Base-by-base conservation (phyloP, 2,888 invertebrate genomes). In the Doris montereyensis region DNA sequence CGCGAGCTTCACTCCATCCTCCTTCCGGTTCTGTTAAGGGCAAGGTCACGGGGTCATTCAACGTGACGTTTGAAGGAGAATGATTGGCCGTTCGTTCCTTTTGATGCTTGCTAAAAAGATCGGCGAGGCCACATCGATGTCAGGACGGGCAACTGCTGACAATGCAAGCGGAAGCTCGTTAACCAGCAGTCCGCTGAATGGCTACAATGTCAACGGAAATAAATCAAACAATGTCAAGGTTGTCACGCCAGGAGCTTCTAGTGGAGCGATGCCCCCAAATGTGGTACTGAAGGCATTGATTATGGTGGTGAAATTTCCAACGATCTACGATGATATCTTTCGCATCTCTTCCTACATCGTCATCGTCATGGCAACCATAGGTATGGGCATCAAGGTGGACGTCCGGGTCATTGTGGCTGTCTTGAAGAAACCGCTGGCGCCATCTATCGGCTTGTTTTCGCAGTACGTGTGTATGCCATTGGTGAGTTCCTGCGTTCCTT, bases 381-480 rank as follows among this genome's bases (percentile, higher is more conserved):
- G 91, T 41, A 92, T 92, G 92, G 93, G 93, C 0, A 91, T 91
- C 68, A 91, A 91, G 81, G 86, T 92, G n/a, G 91, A 92, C 60
- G 70, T 92, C 28, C 41, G 81, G 0, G 84, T 89, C 17, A 89
- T 93, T 41, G 88, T 88, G 79, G 84, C 88, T 65, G 92, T 92
- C 0, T 79, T 93, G 5, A 89, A 86, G 83, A 91, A 86, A 81
- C 93, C 93, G 0, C 86, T 92, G 1, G 93, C 92, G 4, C 93
- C 93, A 0, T 83, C 89, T 4, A 92, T 93, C 28, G 93, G 93
- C 0, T 90, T 93, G 76, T 85, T 89, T 65, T 92, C 92, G 35
- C 93, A 93, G 84, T 93, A 93, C 84, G 78, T 92, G 13, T 86
- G 93, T 74, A 93, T 93, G 93, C 93, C 93, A 2, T 72, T 93